A percentile compares a stretch with the other conserved stretches of the same genome.
phyloP scores from a whole-genome alignment of 1,140 invertebrate genomes.

The Drosophila paulistorum region DNA sequence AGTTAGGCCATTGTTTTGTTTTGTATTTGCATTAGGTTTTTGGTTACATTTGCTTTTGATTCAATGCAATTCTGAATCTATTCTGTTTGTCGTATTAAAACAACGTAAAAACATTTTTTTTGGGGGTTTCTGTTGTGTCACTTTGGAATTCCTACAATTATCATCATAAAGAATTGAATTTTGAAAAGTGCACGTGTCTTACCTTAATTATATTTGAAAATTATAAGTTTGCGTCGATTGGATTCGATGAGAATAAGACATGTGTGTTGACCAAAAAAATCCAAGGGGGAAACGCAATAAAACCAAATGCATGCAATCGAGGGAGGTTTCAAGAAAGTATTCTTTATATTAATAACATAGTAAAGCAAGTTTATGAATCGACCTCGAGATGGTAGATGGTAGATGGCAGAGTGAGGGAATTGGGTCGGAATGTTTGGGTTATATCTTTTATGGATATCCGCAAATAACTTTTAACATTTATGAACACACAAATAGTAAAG shows the following conservation, averaged over 20 bases:
- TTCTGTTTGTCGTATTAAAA: background rate
- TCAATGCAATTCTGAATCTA: background rate
- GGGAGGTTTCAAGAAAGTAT: background rate
- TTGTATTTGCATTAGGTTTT: background rate
- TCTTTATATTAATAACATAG: background rate
- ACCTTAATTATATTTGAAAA: background rate
- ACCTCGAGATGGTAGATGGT: background rate
- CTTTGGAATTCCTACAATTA: background rate
- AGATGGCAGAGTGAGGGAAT: no score
- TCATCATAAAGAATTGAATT: background rate
- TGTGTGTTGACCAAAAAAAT: background rate
- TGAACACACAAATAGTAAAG: no score
- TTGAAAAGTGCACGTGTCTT: background rate
- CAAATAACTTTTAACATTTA: no score
- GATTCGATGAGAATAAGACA: slow-evolving; percentile 9
- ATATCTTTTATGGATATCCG: no score
- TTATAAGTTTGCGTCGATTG: background rate
- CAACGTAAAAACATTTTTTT: background rate
- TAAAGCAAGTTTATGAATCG: background rate
- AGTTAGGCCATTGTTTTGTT: background rate
- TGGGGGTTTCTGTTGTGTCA: background rate
- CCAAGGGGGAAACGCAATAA: background rate
- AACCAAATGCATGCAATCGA: slow-evolving; percentile 7
- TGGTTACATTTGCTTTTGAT: background rate
- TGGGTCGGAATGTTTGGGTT: no score